Evolutionary conservation across 2,888 invertebrate genomes (phyloP).

Genomic region (Diadegma fenestrale): DNA sequence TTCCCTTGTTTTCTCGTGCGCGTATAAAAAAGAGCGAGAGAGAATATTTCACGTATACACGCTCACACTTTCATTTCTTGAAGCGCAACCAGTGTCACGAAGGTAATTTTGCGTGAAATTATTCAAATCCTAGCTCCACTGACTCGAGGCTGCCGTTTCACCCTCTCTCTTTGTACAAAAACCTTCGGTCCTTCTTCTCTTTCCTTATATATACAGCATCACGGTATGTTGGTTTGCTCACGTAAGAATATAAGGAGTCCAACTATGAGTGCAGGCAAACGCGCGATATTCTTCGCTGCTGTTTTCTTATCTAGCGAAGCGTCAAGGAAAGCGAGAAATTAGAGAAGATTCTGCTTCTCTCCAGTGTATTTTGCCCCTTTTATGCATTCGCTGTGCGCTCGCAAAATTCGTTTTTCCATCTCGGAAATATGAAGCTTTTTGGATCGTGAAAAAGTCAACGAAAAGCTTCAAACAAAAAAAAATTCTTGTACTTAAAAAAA

Average conservation of each 20-base stretch:
- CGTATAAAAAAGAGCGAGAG: constrained; percentile 6
- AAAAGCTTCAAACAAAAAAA: neutral
- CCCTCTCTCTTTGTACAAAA: constrained; percentile 7
- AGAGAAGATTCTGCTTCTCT: constrained; percentile 31
- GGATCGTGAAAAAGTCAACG: constrained; percentile 7
- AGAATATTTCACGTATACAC: constrained; percentile 9
- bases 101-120: constrained; percentile 78
- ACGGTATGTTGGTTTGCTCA: constrained; percentile 19
- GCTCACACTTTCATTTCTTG: constrained; percentile 47
- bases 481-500: neutral
- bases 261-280: constrained; percentile 21
- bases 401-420: constrained; percentile 11
- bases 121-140: constrained; percentile 74
- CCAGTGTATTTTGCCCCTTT: neutral
- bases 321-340: constrained; percentile 55
- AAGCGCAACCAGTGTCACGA: constrained; percentile 78
- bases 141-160: constrained; percentile 54
- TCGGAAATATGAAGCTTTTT: neutral
- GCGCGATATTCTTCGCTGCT: constrained; percentile 32
- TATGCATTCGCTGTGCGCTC: neutral
- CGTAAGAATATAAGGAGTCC: constrained; percentile 45
- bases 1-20: constrained; percentile 14
- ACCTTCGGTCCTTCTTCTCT: neutral
- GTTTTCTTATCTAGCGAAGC: constrained; percentile 57
- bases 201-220: neutral